Percentiles rank a stretch among this genome's conserved stretches.
phyloP scores from a whole-genome alignment of 2,797 vertebrate species.

The Euthynnus affinis region DNA sequence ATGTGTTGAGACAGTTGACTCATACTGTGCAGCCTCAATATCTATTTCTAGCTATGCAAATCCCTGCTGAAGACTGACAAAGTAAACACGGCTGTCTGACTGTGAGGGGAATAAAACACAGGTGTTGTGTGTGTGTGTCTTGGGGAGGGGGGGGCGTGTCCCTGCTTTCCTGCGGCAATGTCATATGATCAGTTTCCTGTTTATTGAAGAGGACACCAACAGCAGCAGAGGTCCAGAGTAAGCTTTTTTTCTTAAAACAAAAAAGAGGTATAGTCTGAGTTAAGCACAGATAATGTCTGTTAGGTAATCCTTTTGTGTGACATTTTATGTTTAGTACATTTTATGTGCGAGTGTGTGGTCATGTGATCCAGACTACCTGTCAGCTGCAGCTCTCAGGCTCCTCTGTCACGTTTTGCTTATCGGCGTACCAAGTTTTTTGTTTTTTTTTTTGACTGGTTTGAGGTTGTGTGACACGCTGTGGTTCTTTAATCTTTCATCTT shows the following conservation, averaged over 20 bases:
- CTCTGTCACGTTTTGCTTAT: background rate
- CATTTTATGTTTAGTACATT: too few relatives aligned
- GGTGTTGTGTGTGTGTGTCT: background rate
- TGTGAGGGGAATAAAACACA: background rate
- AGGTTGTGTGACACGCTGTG: background rate
- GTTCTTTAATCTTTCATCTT: background rate
- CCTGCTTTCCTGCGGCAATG: background rate
- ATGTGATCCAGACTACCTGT: background rate
- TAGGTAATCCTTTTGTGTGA: background rate
- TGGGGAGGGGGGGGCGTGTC: conserved; percentile 31
- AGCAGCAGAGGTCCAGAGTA: background rate
- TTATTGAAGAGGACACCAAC: background rate
- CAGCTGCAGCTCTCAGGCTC: background rate
- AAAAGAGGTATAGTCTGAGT: background rate
- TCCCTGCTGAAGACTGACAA: background rate
- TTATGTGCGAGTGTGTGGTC: too few relatives aligned
- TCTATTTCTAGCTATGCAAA: background rate
- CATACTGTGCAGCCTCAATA: background rate
- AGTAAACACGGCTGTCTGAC: background rate
- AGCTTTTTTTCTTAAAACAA: background rate
- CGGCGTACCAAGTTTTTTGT: too few relatives aligned
- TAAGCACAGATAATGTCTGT: background rate
- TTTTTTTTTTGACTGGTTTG: background rate
- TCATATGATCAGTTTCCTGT: conserved; percentile 48
- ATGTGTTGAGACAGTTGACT: background rate